Base-by-base conservation (phyloP, 2,797 vertebrate genomes). In the Enteromius anoplus region DNA sequence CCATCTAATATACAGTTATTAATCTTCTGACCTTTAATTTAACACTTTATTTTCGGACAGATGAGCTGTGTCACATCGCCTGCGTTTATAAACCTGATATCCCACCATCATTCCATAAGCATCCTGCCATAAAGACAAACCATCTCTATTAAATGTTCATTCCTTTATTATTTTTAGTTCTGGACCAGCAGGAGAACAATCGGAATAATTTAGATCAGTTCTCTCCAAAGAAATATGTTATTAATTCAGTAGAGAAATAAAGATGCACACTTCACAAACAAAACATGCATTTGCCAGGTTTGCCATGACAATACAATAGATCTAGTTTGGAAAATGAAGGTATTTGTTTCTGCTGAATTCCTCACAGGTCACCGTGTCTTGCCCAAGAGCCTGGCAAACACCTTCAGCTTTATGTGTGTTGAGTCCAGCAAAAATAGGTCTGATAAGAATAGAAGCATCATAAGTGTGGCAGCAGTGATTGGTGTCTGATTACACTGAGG, bases 361-460 rank as follows among this genome's bases (percentile, higher is more conserved):
- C 15, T 47, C 34, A 9, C 66, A 60, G 66, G 66, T 80, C 66
- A 69, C 5, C 37, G 6, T 58, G 53, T 51, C 47, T 68, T 66
- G 6, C 76, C 49, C 29, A 23, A 68, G 65, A 40, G 45, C 51
- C 77, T 65, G 53, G 66, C 66, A 15, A 73, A 21, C 29, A 82
- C 47, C 26, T 23, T 83, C 66, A 40, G 34, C 53, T 34, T 47
- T 75, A 10, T 40, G 26, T 75, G 58, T 65, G 60, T 68, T 58
- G 58, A 84, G 84, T 87, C 86, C 78, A 84, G 86, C 88, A 70
- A 71, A 82, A 86, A 84, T 66, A 73, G 49, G 40, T 77, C 79
- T 65, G 82, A 85, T 88, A 73, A 86, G 90, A 91, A 89, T 89
- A 89, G 88, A 87, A 84, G 84, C 45, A 64, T 89, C 87, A 75